Percentiles rank a stretch among this genome's conserved stretches.
Conservation (phyloP, 2,888 invertebrate species). For the Aleiodes leptofemur region DNA sequence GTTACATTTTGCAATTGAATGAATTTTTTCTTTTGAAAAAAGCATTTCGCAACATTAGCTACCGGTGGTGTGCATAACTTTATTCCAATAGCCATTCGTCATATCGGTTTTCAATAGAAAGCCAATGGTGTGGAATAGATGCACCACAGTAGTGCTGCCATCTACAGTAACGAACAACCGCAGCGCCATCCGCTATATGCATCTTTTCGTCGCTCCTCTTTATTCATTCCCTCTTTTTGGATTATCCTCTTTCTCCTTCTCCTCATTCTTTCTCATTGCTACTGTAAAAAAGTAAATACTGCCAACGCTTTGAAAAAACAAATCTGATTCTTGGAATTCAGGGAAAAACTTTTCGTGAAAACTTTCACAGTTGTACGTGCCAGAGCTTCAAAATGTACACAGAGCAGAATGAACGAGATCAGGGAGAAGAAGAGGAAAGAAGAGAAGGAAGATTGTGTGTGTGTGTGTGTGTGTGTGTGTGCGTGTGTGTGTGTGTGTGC, state of each 20-base stretch:
- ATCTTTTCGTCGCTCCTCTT: constrained; percentile 60
- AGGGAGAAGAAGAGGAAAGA: constrained; percentile 38
- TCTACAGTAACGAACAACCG: constrained; percentile 42
- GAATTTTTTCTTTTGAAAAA: constrained; percentile 52
- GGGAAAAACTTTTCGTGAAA: constrained; percentile 63
- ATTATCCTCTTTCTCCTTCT: neutral
- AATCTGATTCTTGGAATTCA: constrained; percentile 68
- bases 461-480: no score
- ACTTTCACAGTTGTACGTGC: constrained; percentile 48
- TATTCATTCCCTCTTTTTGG: constrained; percentile 16
- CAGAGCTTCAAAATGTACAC: constrained; percentile 45
- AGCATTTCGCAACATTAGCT: constrained; percentile 70
- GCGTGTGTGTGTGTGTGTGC: constrained; percentile 52
- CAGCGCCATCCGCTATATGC: constrained; percentile 45
- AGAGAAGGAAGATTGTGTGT: neutral
- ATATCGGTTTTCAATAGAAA: constrained; percentile 65
- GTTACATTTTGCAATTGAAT: constrained; percentile 47
- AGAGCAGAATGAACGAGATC: constrained; percentile 18
- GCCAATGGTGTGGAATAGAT: constrained; percentile 29
- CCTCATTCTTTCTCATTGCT: neutral
- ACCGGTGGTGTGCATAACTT: constrained; percentile 68
- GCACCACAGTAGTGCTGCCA: constrained; percentile 40
- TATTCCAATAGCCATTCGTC: constrained; percentile 71
- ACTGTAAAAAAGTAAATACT: constrained; percentile 70
- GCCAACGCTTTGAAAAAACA: constrained; percentile 63